phyloP scores from a whole-genome alignment of 1,140 invertebrate genomes.

The Leptinotarsa defecta region DNA sequence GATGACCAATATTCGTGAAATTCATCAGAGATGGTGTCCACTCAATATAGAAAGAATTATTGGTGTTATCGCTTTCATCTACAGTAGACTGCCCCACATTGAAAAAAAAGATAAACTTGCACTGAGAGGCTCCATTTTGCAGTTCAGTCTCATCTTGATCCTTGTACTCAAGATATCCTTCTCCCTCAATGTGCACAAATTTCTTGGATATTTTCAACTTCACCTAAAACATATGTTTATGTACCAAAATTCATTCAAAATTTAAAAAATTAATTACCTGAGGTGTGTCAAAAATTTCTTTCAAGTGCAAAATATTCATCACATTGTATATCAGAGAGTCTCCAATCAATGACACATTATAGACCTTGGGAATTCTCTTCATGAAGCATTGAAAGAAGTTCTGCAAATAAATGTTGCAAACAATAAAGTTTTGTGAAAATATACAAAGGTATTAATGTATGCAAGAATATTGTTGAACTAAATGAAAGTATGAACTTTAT shows the following conservation, averaged over 20 bases:
- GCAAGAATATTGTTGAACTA: too few relatives aligned
- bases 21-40: slow-evolving; percentile 42
- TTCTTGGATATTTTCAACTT: slow-evolving; percentile 48
- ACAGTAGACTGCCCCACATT: slow-evolving; percentile 48
- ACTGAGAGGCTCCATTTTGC: slow-evolving; percentile 26
- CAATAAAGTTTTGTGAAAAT: too few relatives aligned
- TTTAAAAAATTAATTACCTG: slow-evolving; percentile 57
- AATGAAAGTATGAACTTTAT: too few relatives aligned
- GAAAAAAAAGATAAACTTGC: slow-evolving; percentile 45
- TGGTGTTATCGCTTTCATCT: slow-evolving; percentile 46
- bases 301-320: slow-evolving; percentile 73
- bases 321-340: slow-evolving; percentile 75
- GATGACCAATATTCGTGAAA: slow-evolving; percentile 41
- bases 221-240: slow-evolving; percentile 37
- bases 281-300: slow-evolving; percentile 76
- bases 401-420: slow-evolving; percentile 50
- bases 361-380: slow-evolving; percentile 69
- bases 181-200: slow-evolving; percentile 40
- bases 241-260: slow-evolving; percentile 12
- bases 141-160: slow-evolving; percentile 35
- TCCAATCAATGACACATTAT: slow-evolving; percentile 68
- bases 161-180: slow-evolving; percentile 45
- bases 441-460: too few relatives aligned
- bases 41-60: slow-evolving; percentile 47
- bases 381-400: slow-evolving; percentile 74